Evolutionary conservation across 2,113 vertebrate genomes (phyloP).

Genomic region (Puntigrus tetrazona): DNA sequence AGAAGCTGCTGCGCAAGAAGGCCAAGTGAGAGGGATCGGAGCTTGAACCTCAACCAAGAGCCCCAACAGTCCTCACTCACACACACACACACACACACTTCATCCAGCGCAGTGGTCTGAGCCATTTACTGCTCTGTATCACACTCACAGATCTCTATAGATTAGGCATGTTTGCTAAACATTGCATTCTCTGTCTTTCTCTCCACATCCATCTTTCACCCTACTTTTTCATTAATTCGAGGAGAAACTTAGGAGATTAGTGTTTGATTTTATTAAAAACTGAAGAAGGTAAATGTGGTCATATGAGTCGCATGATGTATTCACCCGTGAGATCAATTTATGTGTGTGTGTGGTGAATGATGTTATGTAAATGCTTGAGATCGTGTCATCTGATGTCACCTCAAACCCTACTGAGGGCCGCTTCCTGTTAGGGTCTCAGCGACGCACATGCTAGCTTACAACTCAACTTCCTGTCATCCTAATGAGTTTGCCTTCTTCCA

Average conservation of each 20-base stretch:
- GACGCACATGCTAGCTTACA: not conserved
- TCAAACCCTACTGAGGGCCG: not conserved
- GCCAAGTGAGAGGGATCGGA: constrained; percentile 81
- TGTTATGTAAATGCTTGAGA: constrained; percentile 10
- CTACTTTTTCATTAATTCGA: not conserved
- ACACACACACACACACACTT: constrained; percentile 15
- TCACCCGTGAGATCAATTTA: constrained; percentile 38
- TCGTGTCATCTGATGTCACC: not conserved
- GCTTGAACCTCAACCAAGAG: constrained; percentile 11
- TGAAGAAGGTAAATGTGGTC: not conserved
- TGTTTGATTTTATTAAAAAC: not conserved
- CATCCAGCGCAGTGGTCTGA: not conserved
- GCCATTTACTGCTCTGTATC: constrained; percentile 18
- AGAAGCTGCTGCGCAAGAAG: constrained; percentile 94
- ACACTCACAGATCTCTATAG: constrained; percentile 27
- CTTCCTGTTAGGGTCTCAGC: not conserved
- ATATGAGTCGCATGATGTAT: not conserved
- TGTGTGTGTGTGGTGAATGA: constrained; percentile 25
- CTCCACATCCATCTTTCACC: not conserved
- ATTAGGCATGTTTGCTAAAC: not conserved
- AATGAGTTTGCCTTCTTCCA: not conserved
- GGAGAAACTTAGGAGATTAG: not conserved
- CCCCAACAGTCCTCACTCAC: constrained; percentile 16
- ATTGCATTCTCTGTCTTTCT: not conserved
- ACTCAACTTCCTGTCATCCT: not conserved